These are phyloP conservation scores for Limenitis camilla DNA, from an alignment of 2,888 invertebrate genomes.

Conservation along the genomic window DNA sequence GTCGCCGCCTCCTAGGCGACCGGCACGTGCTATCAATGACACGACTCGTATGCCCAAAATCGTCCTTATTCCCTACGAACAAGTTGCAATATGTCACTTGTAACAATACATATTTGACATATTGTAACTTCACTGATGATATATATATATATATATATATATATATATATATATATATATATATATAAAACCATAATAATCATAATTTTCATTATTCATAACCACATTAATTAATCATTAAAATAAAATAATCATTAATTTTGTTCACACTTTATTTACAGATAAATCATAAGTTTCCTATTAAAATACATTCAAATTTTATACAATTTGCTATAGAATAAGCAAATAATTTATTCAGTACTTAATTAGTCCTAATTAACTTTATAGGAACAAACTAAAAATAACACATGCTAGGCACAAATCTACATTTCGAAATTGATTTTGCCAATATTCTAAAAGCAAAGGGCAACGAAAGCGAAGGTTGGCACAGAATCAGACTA, in stretches of 20 bases:
- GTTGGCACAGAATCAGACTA: constrained; percentile 40
- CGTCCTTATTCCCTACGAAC: constrained; percentile 29
- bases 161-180: no score
- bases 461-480: constrained; percentile 41
- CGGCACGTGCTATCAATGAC: constrained; percentile 46
- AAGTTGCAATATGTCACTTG: no score
- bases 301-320: no score
- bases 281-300: no score
- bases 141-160: no score
- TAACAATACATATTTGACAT: no score
- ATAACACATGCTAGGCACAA: constrained; percentile 7
- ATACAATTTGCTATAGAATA: no score
- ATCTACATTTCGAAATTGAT: constrained; percentile 12
- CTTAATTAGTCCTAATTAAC: not conserved
- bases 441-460: constrained; percentile 28
- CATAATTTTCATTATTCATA: not conserved
- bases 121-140: no score
- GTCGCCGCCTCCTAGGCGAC: constrained; percentile 35
- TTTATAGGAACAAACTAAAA: not conserved
- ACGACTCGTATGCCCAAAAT: constrained; percentile 41
- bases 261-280: not conserved
- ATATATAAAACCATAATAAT: no score
- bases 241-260: not conserved
- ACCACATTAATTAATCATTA: not conserved
- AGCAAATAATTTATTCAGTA: not conserved